Base-by-base conservation (phyloP, 2,797 vertebrate genomes). In the Spinibarbus caldwelli region DNA sequence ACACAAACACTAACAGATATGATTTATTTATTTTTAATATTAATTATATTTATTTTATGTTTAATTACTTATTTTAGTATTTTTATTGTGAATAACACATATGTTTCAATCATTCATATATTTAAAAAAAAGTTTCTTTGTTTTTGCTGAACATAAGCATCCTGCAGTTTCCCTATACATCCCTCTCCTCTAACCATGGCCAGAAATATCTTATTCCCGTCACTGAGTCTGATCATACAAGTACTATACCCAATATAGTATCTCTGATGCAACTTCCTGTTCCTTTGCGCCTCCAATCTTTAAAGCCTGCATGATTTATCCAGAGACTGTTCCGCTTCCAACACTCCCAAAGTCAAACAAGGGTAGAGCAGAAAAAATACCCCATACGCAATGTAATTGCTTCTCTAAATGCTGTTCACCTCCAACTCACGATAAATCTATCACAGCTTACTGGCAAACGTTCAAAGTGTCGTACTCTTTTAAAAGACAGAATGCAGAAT, bases 261-360 rank as follows among this genome's bases (percentile, higher is more conserved):
- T 82, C 72, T 73, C 73, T 77, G 15, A 78, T 62, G 29, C 26
- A 67, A 49, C 52, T 67, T 67, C 17, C 21, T 31, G n/a, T 34
- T 57, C 54, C 80, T 73, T 62, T 85, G 85, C 81, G 84, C 88
- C 87, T 75, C 85, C 87, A 89, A 88, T 90, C 87, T 89, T 92
- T 90, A 86, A 85, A 87, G 81, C 62, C 64, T 77, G 21, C 21
- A 62, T 70, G 82, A 86, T 85, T 79, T 81, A 86, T 83, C 70
- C 49, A 23, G 6, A 82, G 84, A 78, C 57, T 34, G 66, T 82
- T 47, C 70, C 52, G 17, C 38, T 78, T 82, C 75, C 79, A 77
- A 78, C 80, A 72, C 76, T 71, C 19, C 36, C 82, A 89, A 87
- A 86, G 87, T 86, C 88, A 87, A 78, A 57, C 77, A 85, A 89